A percentile compares a stretch with the other conserved stretches of the same genome.
These are phyloP conservation scores for Chloroceryle amazona DNA, from an alignment of 2,797 vertebrate species.

Conservation along the genomic window DNA sequence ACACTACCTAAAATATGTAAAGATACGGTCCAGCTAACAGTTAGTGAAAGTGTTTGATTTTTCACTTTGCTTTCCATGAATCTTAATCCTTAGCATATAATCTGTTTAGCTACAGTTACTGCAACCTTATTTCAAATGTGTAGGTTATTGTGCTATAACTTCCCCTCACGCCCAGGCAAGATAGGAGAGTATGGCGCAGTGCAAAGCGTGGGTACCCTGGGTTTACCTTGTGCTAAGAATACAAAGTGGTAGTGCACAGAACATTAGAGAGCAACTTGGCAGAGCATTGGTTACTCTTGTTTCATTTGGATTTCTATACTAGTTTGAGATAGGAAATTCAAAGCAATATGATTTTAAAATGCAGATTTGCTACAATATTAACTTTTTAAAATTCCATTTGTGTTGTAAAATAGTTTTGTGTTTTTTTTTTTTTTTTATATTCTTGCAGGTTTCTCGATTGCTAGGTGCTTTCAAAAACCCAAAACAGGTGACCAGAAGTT, in stretches of 20 bases:
- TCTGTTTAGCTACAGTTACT: background rate
- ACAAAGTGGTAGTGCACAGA: background rate
- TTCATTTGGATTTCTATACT: background rate
- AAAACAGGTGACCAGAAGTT: constrained; percentile 85
- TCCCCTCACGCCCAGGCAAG: background rate
- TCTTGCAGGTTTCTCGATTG: constrained; percentile 86
- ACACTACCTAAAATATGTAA: background rate
- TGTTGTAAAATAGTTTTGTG: background rate
- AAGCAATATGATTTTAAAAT: background rate
- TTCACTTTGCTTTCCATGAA: background rate
- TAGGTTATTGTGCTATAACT: background rate
- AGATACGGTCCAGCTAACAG: background rate
- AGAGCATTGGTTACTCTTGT: background rate
- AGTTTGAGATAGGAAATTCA: background rate
- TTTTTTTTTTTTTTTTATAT: background rate
- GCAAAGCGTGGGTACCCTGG: fast-evolving
- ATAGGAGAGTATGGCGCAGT: fast-evolving
- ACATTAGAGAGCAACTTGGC: background rate
- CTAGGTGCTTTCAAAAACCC: constrained; percentile 86
- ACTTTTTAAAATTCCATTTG: background rate
- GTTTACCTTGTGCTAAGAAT: constrained; percentile 27
- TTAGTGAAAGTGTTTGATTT: background rate
- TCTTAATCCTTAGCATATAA: background rate
- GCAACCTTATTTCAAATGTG: background rate
- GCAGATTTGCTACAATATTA: background rate